Evolutionary conservation across 2,113 vertebrate species (phyloP), one percentile per base, ranked within the genome.

Genomic region (Cinclus cinclus): DNA sequence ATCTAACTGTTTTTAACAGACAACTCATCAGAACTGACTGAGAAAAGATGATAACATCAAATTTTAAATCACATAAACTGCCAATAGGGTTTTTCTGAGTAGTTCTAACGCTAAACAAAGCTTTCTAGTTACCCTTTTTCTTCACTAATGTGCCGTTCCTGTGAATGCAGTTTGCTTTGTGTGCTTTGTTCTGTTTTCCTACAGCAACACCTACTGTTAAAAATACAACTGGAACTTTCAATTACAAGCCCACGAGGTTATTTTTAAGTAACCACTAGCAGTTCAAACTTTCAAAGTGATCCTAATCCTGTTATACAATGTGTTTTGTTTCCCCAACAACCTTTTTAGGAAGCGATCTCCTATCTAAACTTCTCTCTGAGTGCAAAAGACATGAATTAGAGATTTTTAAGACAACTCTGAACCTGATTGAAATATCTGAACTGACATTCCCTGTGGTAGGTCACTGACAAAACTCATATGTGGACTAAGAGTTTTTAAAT

Each of bases 191-290:
- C 70, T 80, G 88, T 94, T 94, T 92, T 90, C 89, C 77, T 95
- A 63, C 81, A 97, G 95, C 95, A 96, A 78, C 94, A 89, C 90
- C 92, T 97, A 91, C 95, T 75, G 93, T 97, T 93, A 95, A 91
- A 95, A 96, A 93, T 87, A 93, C 84, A 82, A 42, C 65, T 70
- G 75, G 55, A 94, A 91, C 91, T 96, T 87, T 90, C 65, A 89
- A 46, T 46, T 89, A 24, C 33, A 60, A 86, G 58, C 65, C 39
- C 58, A 78, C 7, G 17, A 76, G 39, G 44, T 82, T 92, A 91
- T 89, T 96, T 94, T 95, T 90, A 93, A 95, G 60, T 67, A 93
- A 85, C 22, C 23, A 42, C 74, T 87, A 87, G 93, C 33, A 86
- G 78, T 37, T 88, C 68, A 85, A 37, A 75, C 37, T 71, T 79